These are phyloP conservation scores for Clinocottus analis DNA, from an alignment of 2,113 vertebrate species.

Conservation along the genomic window DNA sequence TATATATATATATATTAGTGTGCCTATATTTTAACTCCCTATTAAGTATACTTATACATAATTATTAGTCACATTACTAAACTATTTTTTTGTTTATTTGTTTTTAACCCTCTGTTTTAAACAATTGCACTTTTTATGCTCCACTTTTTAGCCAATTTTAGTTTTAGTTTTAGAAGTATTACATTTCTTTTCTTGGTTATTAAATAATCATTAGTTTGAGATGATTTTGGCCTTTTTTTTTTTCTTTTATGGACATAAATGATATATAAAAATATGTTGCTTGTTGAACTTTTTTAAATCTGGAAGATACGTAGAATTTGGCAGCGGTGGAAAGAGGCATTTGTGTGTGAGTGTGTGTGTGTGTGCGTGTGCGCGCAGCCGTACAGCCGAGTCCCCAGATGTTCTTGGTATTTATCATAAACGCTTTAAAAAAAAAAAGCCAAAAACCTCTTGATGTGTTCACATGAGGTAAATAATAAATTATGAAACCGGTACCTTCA, in stretches of 20 bases:
- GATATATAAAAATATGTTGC: background rate
- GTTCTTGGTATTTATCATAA: slow-evolving; percentile 28
- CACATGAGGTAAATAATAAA: background rate
- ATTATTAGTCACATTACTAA: background rate
- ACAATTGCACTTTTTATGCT: background rate
- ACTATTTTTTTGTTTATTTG: slow-evolving; percentile 1
- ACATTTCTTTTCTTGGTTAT: background rate
- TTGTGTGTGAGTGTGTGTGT: slow-evolving; percentile 24
- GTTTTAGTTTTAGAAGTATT: background rate
- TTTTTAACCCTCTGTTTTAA: background rate
- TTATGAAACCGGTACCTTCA: background rate
- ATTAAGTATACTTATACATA: background rate
- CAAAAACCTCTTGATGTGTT: background rate
- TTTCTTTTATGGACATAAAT: background rate
- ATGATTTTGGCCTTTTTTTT: background rate
- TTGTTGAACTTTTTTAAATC: slow-evolving; percentile 15
- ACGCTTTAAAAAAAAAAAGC: background rate
- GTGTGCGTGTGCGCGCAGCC: slow-evolving; percentile 8
- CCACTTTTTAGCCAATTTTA: background rate
- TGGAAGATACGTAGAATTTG: slow-evolving; percentile 12
- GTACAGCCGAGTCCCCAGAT: slow-evolving; percentile 41
- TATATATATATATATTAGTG: background rate
- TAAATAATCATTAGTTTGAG: background rate
- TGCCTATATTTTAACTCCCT: background rate
- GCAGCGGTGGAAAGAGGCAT: slow-evolving; percentile 14